Percentiles rank a stretch among this genome's conserved stretches.
Conservation (phyloP, 2,888 invertebrate species). For the Glomeris marginata region DNA sequence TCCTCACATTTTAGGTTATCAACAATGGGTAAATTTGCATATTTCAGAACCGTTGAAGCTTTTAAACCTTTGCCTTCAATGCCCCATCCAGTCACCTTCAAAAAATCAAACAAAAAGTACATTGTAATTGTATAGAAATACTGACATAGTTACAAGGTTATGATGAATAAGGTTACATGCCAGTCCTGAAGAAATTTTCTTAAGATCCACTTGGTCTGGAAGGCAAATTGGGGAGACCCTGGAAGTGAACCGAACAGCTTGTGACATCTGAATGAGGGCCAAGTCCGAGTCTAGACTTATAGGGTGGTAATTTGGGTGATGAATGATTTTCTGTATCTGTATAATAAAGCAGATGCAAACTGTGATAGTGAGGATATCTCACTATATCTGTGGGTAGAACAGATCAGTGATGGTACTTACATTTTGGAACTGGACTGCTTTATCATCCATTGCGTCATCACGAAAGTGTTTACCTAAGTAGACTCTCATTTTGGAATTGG, state of each 20-base stretch:
- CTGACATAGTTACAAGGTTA: background rate
- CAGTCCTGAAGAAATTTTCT: conserved; percentile 16
- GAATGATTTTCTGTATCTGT: conserved; percentile 17
- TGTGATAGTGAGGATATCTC: too few relatives aligned
- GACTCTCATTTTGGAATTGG: conserved; percentile 12
- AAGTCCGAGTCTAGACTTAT: conserved; percentile 16
- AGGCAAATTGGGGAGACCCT: conserved; percentile 19
- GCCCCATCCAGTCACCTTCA: conserved; percentile 20
- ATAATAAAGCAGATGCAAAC: too few relatives aligned
- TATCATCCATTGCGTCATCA: conserved; percentile 17
- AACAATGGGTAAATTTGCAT: conserved; percentile 19
- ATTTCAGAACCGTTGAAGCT: conserved; percentile 16
- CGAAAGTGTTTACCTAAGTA: conserved; percentile 19
- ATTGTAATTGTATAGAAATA: background rate
- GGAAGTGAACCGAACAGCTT: conserved; percentile 16
- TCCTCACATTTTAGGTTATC: conserved; percentile 16
- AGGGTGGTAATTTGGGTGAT: conserved; percentile 19
- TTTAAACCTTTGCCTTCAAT: conserved; percentile 17
- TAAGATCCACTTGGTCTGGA: conserved; percentile 16
- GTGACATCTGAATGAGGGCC: too few relatives aligned
- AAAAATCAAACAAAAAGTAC: background rate
- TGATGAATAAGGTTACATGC: conserved; percentile 7
- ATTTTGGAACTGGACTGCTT: conserved; percentile 18
- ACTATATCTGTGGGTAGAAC: too few relatives aligned
- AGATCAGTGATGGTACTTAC: too few relatives aligned